Evolutionary conservation across 2,113 vertebrate genomes (phyloP), one percentile per base, ranked within the genome.

Genomic region (Hystrix cristata): DNA sequence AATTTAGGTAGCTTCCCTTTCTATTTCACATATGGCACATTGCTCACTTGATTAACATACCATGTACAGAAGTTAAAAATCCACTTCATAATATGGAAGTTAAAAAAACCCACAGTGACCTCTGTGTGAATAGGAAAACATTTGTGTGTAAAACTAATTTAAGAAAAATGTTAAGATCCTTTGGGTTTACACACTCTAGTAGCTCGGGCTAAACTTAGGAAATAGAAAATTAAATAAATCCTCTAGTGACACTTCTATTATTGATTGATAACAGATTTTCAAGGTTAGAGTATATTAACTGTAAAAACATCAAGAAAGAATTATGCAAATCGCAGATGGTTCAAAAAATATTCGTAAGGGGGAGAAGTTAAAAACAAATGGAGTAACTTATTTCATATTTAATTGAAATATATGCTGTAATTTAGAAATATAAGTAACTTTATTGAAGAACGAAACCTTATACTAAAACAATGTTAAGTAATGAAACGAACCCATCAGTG

Each of bases 1-100:
- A n/a, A 94, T 81, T 95, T 82, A 94, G 48, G 96, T 74, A 98
- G 96, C 82, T 57, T 97, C 91, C 98, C 88, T 98, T 97, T 96
- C 71, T 95, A 94, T 95, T 89, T 92, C 94, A 98, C 90, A 96
- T 8, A 69, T 7, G 12, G 43, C 53, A 92, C 23, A 62, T 83
- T 2, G 12, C 74, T 94, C 83, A 96, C n/a, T 69, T 97, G 90
- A 92, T 96, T 95, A 95, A 57, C 18, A 94, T 69, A 91, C 15
- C 48, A 46, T 92, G 81, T 87, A 84, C n/a, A n/a, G n/a, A n/a
- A n/a, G n/a, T n/a, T n/a, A n/a, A n/a, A n/a, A n/a, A n/a, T n/a
- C 60, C 16, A 27, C 57, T 95, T 92, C 31, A 38, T 78, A 93
- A 93, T 91, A 94, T 64, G 43, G 64, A 65, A 92, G 48, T 64